Base-by-base conservation (phyloP, 1,140 invertebrate genomes). In the Drosophila burlai region DNA sequence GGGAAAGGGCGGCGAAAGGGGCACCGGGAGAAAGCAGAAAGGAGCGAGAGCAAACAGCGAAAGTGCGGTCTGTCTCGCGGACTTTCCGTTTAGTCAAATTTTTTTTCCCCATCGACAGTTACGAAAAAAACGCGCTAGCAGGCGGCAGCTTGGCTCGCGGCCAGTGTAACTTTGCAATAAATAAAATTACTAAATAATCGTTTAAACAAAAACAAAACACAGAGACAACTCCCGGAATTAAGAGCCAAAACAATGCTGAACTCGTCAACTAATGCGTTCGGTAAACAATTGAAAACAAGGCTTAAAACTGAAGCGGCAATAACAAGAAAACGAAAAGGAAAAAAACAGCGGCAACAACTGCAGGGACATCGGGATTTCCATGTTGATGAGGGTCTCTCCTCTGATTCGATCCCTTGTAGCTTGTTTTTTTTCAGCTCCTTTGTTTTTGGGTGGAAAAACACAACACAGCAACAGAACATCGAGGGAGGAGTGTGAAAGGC, bases 71-170 rank as follows among this genome's bases (percentile, higher is more conserved):
- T 60, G 54, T 73, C 59, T 61, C 36, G 62, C 50, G 66, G 71
- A 74, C 71, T 52, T 74, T 81, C 71, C 79, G 80, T 66, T 80
- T 74, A 76, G 79, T 85, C 83, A 85, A 86, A 83, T 89, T 84
- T 81, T 66, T 68, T 50, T 49, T 29, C 66, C 10, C 60, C 76
- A 69, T 64, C 75, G 69, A 64, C 83, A 90, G 84, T 89, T 90
- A 66, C 49, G 81, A 65, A 69, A 84, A 87, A 90, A 90, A 81
- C 84, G 84, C 85, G 81, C 83, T 75, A 68, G 84, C 67, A 85
- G 72, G 40, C 80, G 83, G 82, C 83, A 79, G 83, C 71, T 74
- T 40, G 61, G 31, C 67, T 74, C 68, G 21, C 55, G n/a, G 71
- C n/a, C 54, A 50, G 68, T 50, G 11, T 7, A 58, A 58, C 52